Base-by-base conservation (phyloP, 64 coral and sea anemone genomes). In the Montipora sp. region DNA sequence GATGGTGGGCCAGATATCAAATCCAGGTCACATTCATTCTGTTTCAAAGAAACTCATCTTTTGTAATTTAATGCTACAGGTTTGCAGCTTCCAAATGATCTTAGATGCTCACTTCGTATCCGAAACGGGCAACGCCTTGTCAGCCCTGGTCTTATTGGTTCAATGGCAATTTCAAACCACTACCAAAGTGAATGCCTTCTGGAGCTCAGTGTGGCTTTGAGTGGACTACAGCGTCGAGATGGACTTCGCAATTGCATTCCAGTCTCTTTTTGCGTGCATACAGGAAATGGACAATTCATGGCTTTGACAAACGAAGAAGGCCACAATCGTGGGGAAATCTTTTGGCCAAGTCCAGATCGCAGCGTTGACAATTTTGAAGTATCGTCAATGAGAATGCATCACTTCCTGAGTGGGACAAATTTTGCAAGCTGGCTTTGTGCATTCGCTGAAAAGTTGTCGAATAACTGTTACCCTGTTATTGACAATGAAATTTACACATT, bases 201-300 rank as follows among this genome's bases (percentile, higher is more conserved):
- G 58, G 95, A 96, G 36, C 45, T 96, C 22, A 69, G 47, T 71
- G 75, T 94, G 15, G 73, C 92, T 50, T 89, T 94, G 50, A 91
- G 84, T 86, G 92, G 92, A 51, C 87, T 98, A 1, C 93, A 88
- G 78, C 80, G 87, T 27, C 88, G 89, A 6, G 75, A 96, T 80
- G 98, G 94, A 24, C 83, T 99, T 5, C 84, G 74, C n/a, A 94
- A 91, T 18, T 99, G 98, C 92, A 71, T 94, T 44, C 92, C 94
- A 7, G 72, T 99, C 43, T 94, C 98, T 2, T 87, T 99, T 36
- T 99, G 98, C 92, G 72, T 96, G 21, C 81, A 88, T 69, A 99
- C 92, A 72, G 95, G 90, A n/a, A 96, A 92, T 90, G 98, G 98
- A 78, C 98, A 99, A 58, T 99, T 96, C 75, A 93, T 99, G 67